Evolutionary conservation across 1,140 invertebrate genomes (phyloP).

Genomic region (Trissolcus basalis): DNA sequence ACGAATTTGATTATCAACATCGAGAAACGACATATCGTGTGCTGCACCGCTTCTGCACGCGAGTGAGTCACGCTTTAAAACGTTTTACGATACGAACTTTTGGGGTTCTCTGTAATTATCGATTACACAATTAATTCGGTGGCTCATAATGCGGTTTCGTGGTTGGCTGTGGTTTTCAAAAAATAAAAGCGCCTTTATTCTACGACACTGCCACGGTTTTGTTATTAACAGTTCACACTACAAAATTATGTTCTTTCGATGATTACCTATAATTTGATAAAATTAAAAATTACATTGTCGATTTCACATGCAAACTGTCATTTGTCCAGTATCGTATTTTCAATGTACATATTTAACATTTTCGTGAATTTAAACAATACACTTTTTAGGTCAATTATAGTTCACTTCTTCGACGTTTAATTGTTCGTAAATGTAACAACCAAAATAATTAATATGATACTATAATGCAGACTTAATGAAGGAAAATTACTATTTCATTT

Average conservation of each 20-base stretch:
- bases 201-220: neutral
- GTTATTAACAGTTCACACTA: too few species aligned
- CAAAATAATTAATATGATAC: neutral
- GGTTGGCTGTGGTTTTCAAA: conserved; percentile 32
- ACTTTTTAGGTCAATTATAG: too few species aligned
- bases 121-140: conserved; percentile 68
- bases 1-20: conserved; percentile 76
- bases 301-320: too few species aligned
- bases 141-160: conserved; percentile 48
- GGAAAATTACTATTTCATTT: conserved; percentile 57
- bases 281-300: too few species aligned
- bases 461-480: conserved; percentile 67
- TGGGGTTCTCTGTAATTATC: conserved; percentile 64
- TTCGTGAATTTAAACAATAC: too few species aligned
- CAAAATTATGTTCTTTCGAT: too few species aligned
- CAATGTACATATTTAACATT: too few species aligned
- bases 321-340: too few species aligned
- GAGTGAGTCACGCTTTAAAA: conserved; percentile 73
- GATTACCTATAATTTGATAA: too few species aligned
- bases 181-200: conserved; percentile 18
- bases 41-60: conserved; percentile 66
- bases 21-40: conserved; percentile 69
- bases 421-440: too few species aligned
- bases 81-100: conserved; percentile 60
- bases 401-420: too few species aligned